Percentiles rank a stretch among this genome's conserved stretches.
phyloP scores from a whole-genome alignment of 2,797 vertebrate species.

The Lophius americanus region DNA sequence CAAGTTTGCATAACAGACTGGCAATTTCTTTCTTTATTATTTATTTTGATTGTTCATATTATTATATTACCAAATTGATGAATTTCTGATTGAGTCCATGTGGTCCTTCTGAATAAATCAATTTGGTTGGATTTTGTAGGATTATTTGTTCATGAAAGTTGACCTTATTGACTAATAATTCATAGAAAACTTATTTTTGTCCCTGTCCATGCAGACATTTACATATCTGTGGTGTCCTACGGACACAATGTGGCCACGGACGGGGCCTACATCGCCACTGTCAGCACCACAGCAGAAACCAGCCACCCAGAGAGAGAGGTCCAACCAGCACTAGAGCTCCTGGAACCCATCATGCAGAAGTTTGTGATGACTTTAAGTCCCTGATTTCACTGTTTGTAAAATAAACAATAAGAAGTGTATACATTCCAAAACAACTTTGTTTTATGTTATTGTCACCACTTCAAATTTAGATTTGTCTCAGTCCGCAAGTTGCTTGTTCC shows the following conservation, averaged over 20 bases:
- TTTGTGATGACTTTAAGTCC: slow-evolving; percentile 36
- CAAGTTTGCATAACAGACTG: too few relatives aligned
- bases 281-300: slow-evolving; percentile 81
- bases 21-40: too few relatives aligned
- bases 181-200: not conserved
- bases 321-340: slow-evolving; percentile 76
- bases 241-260: slow-evolving; percentile 79
- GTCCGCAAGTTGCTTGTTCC: slow-evolving; percentile 74
- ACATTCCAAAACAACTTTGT: not conserved
- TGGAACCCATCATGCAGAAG: slow-evolving; percentile 83
- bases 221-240: slow-evolving; percentile 80
- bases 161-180: not conserved
- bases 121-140: not conserved
- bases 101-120: not conserved
- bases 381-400: not conserved
- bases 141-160: not conserved
- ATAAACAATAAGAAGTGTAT: not conserved
- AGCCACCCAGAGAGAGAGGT: slow-evolving; percentile 81
- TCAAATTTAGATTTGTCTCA: slow-evolving; percentile 73
- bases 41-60: too few relatives aligned
- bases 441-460: not conserved
- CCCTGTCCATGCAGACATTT: slow-evolving; percentile 74
- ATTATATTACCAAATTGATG: too few relatives aligned
- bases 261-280: slow-evolving; percentile 81
- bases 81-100: not conserved